Evolutionary conservation across 2,797 vertebrate genomes (phyloP).

Genomic region (Ambastaia sidthimunki): DNA sequence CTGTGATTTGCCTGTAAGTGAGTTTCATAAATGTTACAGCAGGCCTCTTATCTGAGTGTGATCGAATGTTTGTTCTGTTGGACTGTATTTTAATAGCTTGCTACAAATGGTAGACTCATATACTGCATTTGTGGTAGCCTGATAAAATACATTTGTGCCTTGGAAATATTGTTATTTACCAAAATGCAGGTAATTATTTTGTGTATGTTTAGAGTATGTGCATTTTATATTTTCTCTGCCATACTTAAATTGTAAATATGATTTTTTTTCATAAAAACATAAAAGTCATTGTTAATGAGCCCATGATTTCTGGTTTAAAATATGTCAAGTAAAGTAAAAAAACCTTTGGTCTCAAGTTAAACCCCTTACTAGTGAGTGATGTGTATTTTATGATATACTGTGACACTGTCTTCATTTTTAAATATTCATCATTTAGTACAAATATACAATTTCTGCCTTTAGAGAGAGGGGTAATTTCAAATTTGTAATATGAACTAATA

Average conservation of each 20-base stretch:
- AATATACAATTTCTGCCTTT: conserved; percentile 70
- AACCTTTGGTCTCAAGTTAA: conserved; percentile 26
- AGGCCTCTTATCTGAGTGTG: conserved; percentile 61
- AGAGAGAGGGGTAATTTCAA: conserved; percentile 66
- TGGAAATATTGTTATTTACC: conserved; percentile 51
- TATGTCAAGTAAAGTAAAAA: not conserved
- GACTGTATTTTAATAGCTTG: conserved; percentile 72
- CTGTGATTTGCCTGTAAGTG: conserved; percentile 8
- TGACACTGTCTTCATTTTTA: conserved; percentile 8
- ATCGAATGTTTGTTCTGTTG: conserved; percentile 68
- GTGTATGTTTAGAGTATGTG: conserved; percentile 33
- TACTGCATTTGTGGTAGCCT: conserved; percentile 44
- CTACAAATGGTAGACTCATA: conserved; percentile 53
- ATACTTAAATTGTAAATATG: conserved; percentile 40
- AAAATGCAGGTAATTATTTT: conserved; percentile 53
- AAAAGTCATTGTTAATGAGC: not conserved
- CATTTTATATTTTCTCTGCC: conserved; percentile 46
- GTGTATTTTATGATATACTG: conserved; percentile 30
- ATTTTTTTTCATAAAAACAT: conserved; percentile 39
- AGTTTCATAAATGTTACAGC: conserved; percentile 77
- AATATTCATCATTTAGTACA: conserved; percentile 24
- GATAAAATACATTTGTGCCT: conserved; percentile 51
- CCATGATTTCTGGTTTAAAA: conserved; percentile 25
- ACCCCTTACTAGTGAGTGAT: conserved; percentile 33
- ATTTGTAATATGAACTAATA: conserved; percentile 80